phyloP scores from a whole-genome alignment of 2,113 vertebrate genomes.

The Phyllopteryx taeniolatus region DNA sequence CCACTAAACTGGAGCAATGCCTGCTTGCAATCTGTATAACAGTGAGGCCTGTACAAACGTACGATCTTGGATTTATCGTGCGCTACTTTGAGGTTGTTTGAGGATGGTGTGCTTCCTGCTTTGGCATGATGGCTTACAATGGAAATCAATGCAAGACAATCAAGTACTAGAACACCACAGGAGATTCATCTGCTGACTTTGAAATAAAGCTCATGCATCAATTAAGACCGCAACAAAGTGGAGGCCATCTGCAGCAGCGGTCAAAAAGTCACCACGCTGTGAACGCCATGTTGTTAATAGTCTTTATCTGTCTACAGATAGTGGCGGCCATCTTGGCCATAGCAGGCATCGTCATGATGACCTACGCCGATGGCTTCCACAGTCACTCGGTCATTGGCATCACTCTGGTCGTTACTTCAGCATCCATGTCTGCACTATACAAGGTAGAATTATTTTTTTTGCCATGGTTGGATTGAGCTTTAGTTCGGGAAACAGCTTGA shows the following conservation, averaged over 20 bases:
- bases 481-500: background rate
- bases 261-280: slow-evolving; percentile 28
- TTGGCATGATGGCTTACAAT: slow-evolving; percentile 2
- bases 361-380: slow-evolving; percentile 94
- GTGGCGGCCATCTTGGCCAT: slow-evolving; percentile 97
- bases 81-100: background rate
- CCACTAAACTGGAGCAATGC: slow-evolving; percentile 49
- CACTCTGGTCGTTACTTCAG: slow-evolving; percentile 90
- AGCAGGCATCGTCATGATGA: slow-evolving; percentile 98
- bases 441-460: slow-evolving; percentile 76
- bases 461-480: background rate
- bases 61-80: background rate
- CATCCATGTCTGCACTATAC: slow-evolving; percentile 93
- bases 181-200: slow-evolving; percentile 10
- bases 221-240: slow-evolving; percentile 18
- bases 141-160: slow-evolving; percentile 53
- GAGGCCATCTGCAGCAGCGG: slow-evolving; percentile 30
- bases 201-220: slow-evolving; percentile 10
- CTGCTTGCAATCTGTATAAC: slow-evolving; percentile 10
- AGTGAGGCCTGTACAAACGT: background rate
- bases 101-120: background rate
- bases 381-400: slow-evolving; percentile 95
- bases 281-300: slow-evolving; percentile 11
- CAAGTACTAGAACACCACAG: slow-evolving; percentile 16
- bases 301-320: slow-evolving; percentile 74